Evolutionary conservation across 2,888 invertebrate species (phyloP).

Genomic region (Alsophila aescularia): DNA sequence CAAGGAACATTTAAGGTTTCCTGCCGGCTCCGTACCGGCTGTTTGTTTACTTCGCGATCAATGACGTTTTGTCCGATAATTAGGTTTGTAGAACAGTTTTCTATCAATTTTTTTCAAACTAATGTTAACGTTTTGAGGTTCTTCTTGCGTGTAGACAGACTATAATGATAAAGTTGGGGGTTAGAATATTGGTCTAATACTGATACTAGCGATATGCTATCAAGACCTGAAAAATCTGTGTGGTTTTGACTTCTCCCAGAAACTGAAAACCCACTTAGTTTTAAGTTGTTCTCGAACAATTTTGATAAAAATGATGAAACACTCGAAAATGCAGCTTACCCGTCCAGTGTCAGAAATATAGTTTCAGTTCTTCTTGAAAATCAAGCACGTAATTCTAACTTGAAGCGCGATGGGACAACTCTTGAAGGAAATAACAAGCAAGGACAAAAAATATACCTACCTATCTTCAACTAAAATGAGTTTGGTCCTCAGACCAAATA

Average conservation of each 20-base stretch:
- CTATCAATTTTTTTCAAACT: background rate
- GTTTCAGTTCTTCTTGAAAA: slow-evolving; percentile 2
- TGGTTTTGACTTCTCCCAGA: no score
- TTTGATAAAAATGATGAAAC: background rate
- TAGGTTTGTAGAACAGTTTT: slow-evolving; percentile 16
- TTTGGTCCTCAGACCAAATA: no score
- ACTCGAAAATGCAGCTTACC: background rate
- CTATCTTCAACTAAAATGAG: no score
- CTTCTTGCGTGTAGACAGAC: no score
- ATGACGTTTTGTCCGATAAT: slow-evolving; percentile 31
- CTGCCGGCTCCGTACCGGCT: slow-evolving; percentile 49
- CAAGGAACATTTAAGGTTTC: slow-evolving; percentile 68
- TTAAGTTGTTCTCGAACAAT: background rate
- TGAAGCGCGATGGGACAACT: slow-evolving; percentile 1
- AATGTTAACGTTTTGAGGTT: no score
- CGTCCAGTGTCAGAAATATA: background rate
- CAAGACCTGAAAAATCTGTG: no score
- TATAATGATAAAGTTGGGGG: no score
- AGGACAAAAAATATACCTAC: no score
- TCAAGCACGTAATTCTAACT: slow-evolving; percentile 13
- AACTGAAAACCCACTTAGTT: background rate
- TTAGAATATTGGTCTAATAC: no score
- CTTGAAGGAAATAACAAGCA: background rate
- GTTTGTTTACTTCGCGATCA: slow-evolving; percentile 51
- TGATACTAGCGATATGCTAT: no score